Base-by-base conservation (phyloP, 2,888 invertebrate species). In the Drosophila limbata region DNA sequence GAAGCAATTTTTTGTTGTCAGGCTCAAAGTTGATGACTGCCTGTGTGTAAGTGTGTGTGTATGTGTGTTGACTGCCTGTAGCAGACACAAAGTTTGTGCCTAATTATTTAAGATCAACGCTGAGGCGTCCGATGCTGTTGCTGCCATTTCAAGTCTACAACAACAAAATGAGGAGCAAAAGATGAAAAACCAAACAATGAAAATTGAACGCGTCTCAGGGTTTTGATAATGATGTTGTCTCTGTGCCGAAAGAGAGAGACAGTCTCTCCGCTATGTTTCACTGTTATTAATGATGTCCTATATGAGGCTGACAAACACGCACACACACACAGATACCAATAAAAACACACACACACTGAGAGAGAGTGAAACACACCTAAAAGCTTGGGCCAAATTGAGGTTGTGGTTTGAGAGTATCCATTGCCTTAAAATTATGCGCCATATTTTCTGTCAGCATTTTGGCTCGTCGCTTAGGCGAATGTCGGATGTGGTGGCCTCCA, bases 401-500 rank as follows among this genome's bases (percentile, higher is more conserved):
- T 63, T 71, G 66, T 31, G 74, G 67, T 73, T 62, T 47, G 62
- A 31, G 57, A 50, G 55, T 73, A 75, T 75, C 83, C 83, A 73
- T 88, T 85, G 80, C 86, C 83, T 84, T 89, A 82, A 85, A 89
- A 85, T 85, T 85, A 89, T 89, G 81, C 88, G 88, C 84, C 80
- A 86, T 88, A 82, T 85, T 79, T 88, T 84, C 79, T 69, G 69
- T 64, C 63, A 71, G 69, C 63, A 67, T 66, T 79, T 75, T 68
- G 79, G 69, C 61, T 64, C 63, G 62, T 70, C 66, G 64, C 75
- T 75, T 74, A 62, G 75, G 62, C 69, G 69, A 44, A 69, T 73
- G 73, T 76, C 76, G 76, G 80, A 76, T 76, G 76, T 66, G 76
- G 80, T 69, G 75, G 71, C 73, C 56, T 55, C 73, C 75, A 68